A percentile compares a stretch with the other conserved stretches of the same genome.
Conservation (phyloP, 2,888 invertebrate species). For the Ceramica pisi region DNA sequence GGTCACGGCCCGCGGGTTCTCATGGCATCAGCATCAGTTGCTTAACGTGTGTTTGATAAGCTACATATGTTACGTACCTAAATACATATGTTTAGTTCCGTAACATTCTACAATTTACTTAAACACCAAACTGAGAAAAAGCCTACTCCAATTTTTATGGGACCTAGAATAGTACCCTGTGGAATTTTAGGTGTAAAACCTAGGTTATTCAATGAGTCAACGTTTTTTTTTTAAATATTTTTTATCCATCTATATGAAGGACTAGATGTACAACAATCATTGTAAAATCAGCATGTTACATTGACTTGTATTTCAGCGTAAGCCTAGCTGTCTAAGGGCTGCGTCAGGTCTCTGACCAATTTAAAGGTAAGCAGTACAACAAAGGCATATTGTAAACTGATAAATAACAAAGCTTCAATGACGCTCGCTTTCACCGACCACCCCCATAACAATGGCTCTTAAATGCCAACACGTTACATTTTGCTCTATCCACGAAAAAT, state of each 20-base stretch:
- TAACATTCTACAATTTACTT: slow-evolving; percentile 18
- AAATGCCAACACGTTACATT: slow-evolving; percentile 79
- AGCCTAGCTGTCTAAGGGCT: slow-evolving; percentile 30
- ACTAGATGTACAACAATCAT: neutral
- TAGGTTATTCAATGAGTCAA: neutral
- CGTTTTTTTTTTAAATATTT: neutral
- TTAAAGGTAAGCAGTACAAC: slow-evolving; percentile 57
- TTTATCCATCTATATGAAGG: neutral
- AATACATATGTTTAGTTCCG: slow-evolving; percentile 41
- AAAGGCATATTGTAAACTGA: slow-evolving; percentile 63
- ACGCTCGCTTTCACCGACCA: slow-evolving; percentile 86
- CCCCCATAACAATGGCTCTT: slow-evolving; percentile 78
- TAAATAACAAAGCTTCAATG: slow-evolving; percentile 67
- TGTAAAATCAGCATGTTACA: neutral
- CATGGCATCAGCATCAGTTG: slow-evolving; percentile 74
- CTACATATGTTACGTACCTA: slow-evolving; percentile 63
- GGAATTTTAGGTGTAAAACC: slow-evolving; percentile 58
- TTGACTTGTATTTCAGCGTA: neutral
- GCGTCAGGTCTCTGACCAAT: slow-evolving; percentile 29
- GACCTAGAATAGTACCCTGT: slow-evolving; percentile 36
- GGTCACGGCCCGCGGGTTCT: slow-evolving; percentile 83
- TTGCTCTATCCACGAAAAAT: slow-evolving; percentile 81
- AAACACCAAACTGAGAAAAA: slow-evolving; percentile 2
- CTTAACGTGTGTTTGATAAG: slow-evolving; percentile 67
- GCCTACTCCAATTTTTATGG: neutral